Evolutionary conservation across 2,888 invertebrate species (phyloP).

Genomic region (Charanyca ferruginea): DNA sequence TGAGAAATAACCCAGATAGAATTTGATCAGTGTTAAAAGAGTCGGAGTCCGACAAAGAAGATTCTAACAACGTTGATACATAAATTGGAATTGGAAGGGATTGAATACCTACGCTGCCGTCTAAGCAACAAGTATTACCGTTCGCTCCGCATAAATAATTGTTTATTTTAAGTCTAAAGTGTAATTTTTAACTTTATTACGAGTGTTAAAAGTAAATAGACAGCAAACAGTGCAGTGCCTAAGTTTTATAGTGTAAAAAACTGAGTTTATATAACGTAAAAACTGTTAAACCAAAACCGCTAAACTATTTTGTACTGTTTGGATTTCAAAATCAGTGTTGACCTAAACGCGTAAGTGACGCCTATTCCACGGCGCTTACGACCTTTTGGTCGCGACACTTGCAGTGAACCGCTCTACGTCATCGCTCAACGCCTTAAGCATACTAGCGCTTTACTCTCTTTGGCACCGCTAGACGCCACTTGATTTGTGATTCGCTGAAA

Average conservation of each 20-base stretch:
- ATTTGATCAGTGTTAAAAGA: no score
- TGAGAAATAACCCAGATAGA: no score
- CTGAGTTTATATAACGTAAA: neutral
- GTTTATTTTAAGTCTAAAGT: neutral
- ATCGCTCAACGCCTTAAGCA: no score
- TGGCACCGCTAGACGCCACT: neutral
- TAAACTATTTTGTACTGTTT: neutral
- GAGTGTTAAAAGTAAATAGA: neutral
- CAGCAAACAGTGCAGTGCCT: neutral
- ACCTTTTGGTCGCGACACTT: neutral
- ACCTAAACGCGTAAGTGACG: conserved; percentile 1
- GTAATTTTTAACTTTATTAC: neutral
- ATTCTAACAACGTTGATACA: no score
- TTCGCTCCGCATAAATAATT: neutral
- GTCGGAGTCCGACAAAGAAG: no score
- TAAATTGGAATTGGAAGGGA: no score
- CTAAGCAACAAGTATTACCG: neutral
- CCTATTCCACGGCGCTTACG: neutral
- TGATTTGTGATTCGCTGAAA: neutral
- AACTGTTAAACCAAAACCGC: neutral
- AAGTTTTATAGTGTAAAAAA: neutral
- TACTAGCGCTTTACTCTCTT: neutral
- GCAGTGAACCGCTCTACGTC: neutral
- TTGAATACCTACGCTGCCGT: no score
- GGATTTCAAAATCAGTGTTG: neutral